Base-by-base conservation (phyloP, 2,888 invertebrate species). In the Gortyna flavago region DNA sequence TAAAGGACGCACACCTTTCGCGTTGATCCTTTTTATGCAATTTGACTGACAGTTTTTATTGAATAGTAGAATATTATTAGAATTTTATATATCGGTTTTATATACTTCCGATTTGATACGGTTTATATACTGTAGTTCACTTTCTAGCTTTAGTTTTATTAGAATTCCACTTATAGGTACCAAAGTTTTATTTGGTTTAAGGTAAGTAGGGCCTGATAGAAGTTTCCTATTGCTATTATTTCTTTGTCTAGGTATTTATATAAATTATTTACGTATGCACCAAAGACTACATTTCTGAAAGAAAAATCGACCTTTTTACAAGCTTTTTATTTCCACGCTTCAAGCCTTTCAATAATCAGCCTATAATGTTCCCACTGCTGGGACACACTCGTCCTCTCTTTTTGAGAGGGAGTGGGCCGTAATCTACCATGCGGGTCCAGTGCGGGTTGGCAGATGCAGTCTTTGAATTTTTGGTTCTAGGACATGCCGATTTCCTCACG, bases 1-100 rank as follows among this genome's bases (percentile, higher is more conserved):
- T 96, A 96, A 92, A 91, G 91, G 88, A 87, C 86, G 94, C 95
- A 94, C 96, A 96, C 96, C 96, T 96, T 96, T 95, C 90, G 81
- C 91, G 90, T 91, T 94, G 95, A 95, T 95, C 94, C 95, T 92
- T 94, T 94, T 92, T 92, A 93, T 95, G 94, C 94, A 94, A 92
- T 93, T 96, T 96, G 96, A 96, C 94, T 95, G 96, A 96, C 96
- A 94, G 93, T 88, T 93, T 90, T 88, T 78, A 89, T 89, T 93
- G 89, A 92, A 93, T 90, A 83, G 88, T 81, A 73, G 80, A 54
- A 88, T 90, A 91, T 89, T 91, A 88, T 86, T 87, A 85, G 70
- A 83, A 64, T 72, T 83, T 74, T 83, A 81, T 81, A 69, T 85
- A 85, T 77, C 13, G 69, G 48, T 67, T 68, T 84, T 87, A 89